Base-by-base conservation (phyloP, 2,888 invertebrate species). In the Ischnus inquisitorius region DNA sequence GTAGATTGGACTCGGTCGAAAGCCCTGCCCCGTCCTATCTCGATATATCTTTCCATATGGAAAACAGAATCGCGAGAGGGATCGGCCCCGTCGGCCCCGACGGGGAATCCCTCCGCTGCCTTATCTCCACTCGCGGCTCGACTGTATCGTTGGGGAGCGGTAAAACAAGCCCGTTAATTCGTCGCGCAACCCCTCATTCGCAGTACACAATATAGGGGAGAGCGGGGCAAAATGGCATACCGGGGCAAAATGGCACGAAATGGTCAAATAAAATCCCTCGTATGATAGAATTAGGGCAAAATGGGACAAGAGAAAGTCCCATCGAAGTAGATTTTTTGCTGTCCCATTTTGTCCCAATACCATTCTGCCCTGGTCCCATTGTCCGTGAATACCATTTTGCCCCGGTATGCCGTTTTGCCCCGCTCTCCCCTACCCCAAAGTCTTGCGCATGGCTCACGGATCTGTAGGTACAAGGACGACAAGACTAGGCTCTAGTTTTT, bases 141-240 rank as follows among this genome's bases (percentile, higher is more conserved):
- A 54, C 54, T 88, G 85, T 85, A 87, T 87, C 87, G 87, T 4
- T n/a, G n/a, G 6, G 34, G 34, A 8, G 34, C 5, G 85, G 88
- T 91, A 90, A 92, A 92, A 92, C 92, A 92, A 92, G 91, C 88
- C 87, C 86, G 91, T 93, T 92, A 92, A 93, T 92, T 92, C 91
- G 88, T 80, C 74, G 86, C 83, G 83, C 69, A 28, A 75, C 64
- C 79, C 67, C 54, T 54, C 57, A 48, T 41, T 22, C 51, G 19
- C 12, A 25, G 57, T 34, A 4, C 51, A 41, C 22, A 22, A 16
- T 6, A 34, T 22, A 69, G n/a, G n/a, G n/a, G n/a, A n/a, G n/a
- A n/a, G n/a, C n/a, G n/a, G n/a, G n/a, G n/a, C n/a, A n/a, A n/a
- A n/a, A n/a, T n/a, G n/a, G n/a, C n/a, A n/a, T n/a, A n/a, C n/a